phyloP scores from a whole-genome alignment of 2,888 invertebrate genomes.

The Corbicula japonica region DNA sequence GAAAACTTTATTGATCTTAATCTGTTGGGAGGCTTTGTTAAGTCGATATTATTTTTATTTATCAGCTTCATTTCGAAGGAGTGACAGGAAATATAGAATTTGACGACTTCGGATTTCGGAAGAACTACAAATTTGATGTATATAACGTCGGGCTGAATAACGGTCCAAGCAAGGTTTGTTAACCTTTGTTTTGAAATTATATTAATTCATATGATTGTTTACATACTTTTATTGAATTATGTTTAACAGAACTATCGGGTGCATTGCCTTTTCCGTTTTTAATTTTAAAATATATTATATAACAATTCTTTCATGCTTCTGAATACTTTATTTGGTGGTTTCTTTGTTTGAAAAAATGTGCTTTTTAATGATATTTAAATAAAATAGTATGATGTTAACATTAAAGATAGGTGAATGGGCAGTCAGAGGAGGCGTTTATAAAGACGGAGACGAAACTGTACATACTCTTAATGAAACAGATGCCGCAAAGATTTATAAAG shows the following conservation, averaged over 20 bases:
- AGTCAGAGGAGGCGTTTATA: slow-evolving; percentile 48
- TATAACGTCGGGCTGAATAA: slow-evolving; percentile 78
- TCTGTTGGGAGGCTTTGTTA: too few species aligned
- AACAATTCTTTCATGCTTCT: not conserved
- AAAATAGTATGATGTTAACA: too few species aligned
- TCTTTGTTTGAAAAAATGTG: too few species aligned
- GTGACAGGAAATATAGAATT: slow-evolving; percentile 83
- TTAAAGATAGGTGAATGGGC: slow-evolving; percentile 74
- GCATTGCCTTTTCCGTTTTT: too few species aligned
- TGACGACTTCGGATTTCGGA: slow-evolving; percentile 79
- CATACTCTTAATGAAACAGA: slow-evolving; percentile 7
- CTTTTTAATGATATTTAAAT: too few species aligned
- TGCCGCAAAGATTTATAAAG: slow-evolving; percentile 63
- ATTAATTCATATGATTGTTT: too few species aligned
- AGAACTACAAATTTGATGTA: slow-evolving; percentile 81
- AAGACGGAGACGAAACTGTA: slow-evolving; percentile 40
- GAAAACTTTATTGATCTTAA: too few species aligned
- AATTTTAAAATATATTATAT: not conserved
- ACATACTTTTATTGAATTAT: too few species aligned
- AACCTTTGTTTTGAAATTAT: too few species aligned
- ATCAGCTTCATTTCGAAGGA: slow-evolving; percentile 81
- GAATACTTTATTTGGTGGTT: not conserved
- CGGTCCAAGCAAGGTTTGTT: slow-evolving; percentile 77
- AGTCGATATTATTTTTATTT: slow-evolving; percentile 15
- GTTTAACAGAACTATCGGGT: too few species aligned